Conservation (phyloP, 2,113 vertebrate species). For the Chiloscyllium plagiosum region DNA sequence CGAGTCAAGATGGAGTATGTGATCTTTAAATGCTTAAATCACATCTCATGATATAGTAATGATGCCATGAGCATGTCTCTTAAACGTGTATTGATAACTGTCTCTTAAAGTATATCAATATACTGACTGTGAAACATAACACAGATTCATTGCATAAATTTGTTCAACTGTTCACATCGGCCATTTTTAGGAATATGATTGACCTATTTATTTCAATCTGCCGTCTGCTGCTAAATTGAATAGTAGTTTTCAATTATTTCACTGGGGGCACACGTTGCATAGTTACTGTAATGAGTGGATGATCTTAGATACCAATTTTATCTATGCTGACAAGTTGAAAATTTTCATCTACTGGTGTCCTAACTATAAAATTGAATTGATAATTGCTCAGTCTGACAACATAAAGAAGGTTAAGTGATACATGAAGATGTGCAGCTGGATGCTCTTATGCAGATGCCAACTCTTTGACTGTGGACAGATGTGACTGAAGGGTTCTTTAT, state of each 20-base stretch:
- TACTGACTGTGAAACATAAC: not conserved
- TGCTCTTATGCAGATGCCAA: not conserved
- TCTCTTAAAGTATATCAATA: too few species aligned
- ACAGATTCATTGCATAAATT: not conserved
- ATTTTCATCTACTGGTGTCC: not conserved
- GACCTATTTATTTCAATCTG: not conserved
- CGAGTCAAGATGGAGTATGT: too few species aligned
- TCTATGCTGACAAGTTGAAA: not conserved
- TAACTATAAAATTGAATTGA: not conserved
- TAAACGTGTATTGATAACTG: too few species aligned
- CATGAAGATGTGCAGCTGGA: not conserved
- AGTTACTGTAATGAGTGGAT: not conserved
- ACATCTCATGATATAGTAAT: too few species aligned
- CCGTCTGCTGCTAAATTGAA: not conserved
- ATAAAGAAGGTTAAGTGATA: not conserved
- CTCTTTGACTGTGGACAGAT: not conserved
- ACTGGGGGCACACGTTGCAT: not conserved
- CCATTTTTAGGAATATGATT: not conserved
- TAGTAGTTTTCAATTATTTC: not conserved
- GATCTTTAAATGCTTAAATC: too few species aligned
- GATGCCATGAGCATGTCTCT: too few species aligned
- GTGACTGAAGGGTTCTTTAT: not conserved
- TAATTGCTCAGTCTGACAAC: not conserved
- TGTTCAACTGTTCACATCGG: not conserved
- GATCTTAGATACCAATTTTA: not conserved